Conservation (phyloP, 2,888 invertebrate species). For the Melanotus villosus region DNA sequence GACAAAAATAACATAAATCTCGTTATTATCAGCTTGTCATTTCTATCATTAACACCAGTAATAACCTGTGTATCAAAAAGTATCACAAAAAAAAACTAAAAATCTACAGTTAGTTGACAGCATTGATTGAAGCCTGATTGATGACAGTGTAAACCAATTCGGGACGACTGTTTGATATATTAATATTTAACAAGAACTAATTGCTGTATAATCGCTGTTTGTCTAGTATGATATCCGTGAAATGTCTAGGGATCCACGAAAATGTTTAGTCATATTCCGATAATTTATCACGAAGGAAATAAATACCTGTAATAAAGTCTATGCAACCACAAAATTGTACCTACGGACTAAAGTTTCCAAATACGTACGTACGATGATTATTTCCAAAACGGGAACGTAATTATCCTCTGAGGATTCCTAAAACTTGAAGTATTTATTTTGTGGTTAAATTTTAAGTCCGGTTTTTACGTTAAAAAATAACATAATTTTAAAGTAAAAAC, state of each 20-base stretch:
- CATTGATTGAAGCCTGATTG: constrained; percentile 31
- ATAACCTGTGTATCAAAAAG: too few species aligned
- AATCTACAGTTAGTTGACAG: constrained; percentile 16
- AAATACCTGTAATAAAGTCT: not conserved
- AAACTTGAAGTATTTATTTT: not conserved
- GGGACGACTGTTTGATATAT: constrained; percentile 49
- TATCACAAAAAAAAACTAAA: too few species aligned
- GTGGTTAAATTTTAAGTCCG: too few species aligned
- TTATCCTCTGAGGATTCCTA: constrained; percentile 8
- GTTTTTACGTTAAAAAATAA: too few species aligned
- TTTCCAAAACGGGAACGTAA: not conserved
- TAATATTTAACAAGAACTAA: constrained; percentile 55
- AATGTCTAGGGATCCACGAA: constrained; percentile 41
- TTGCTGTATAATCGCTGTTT: constrained; percentile 53
- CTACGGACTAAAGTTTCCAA: constrained; percentile 1
- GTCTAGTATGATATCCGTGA: constrained; percentile 46
- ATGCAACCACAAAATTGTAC: constrained; percentile 6
- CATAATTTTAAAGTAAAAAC: too few species aligned
- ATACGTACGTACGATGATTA: not conserved
- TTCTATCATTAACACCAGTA: too few species aligned
- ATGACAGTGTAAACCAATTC: constrained; percentile 27
- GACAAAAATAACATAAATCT: too few species aligned
- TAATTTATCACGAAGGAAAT: constrained; percentile 47
- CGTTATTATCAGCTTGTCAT: too few species aligned
- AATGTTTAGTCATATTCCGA: constrained; percentile 51